Evolutionary conservation across 2,113 vertebrate genomes (phyloP), one percentile per base, ranked within the genome.

Genomic region (Poicephalus meyeri): DNA sequence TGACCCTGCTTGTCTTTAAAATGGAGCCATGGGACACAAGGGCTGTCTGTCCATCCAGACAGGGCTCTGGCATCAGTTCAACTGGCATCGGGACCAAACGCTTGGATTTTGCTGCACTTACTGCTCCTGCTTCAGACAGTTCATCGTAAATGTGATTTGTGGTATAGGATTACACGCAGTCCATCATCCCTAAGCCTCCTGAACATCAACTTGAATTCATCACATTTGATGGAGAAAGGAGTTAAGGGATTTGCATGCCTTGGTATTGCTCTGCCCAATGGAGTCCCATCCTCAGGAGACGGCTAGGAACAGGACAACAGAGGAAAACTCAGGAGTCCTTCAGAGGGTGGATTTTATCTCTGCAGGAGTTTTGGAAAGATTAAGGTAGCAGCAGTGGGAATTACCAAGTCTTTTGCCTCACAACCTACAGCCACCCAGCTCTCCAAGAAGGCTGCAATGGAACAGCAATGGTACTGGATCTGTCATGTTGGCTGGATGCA

Each of bases 171-270:
- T 95, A 95, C 73, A 95, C 1, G 6, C 81, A 42, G 89, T 47
- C 88, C 86, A 90, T 44, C 86, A 91, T 39, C 88, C 74, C 64
- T 94, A 96, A 94, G 90, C 92, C 74, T 95, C 88, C 81, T 94
- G 92, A 94, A 95, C 89, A 94, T 90, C 96, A 93, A 70, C 94
- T 79, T 80, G 90, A 89, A 94, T 96, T 89, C 81, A 94, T 89
- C 93, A 76, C 70, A 85, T 93, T 70, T 81, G 94, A 96, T 93
- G 90, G 79, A 89, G 92, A 78, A 74, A 85, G 70, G 90, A 96
- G 93, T 81, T 93, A 93, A 88, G 61, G 85, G 96, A 97, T 94
- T 97, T 87, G 81, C 56, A 89, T 79, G 92, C 66, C 52, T 94
- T 29, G 64, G 89, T 68, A 55, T 10, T 68, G 80, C 84, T 92